Evolutionary conservation across 2,888 invertebrate genomes (phyloP).

Genomic region (Pristionchus fissidentatus): DNA sequence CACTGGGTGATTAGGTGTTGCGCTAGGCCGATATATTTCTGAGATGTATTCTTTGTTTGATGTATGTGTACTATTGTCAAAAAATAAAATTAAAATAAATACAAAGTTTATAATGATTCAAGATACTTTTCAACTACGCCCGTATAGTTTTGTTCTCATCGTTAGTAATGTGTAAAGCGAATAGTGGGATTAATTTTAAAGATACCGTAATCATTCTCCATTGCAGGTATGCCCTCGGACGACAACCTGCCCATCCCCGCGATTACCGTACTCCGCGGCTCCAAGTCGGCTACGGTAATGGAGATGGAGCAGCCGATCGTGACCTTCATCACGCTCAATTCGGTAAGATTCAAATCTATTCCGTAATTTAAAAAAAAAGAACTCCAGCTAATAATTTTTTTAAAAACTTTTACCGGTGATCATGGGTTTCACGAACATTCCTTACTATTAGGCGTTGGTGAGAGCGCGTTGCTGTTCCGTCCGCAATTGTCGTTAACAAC

Average conservation of each 20-base stretch:
- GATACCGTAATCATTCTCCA: neutral
- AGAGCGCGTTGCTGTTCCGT: too few species aligned
- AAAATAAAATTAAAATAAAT: too few species aligned
- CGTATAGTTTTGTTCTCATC: too few species aligned
- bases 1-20: neutral
- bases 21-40: too few species aligned
- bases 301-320: constrained; percentile 99
- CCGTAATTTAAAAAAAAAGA: too few species aligned
- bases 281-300: constrained; percentile 81
- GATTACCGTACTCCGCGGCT: constrained; percentile 70
- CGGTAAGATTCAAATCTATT: neutral
- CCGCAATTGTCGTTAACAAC: too few species aligned
- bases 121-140: too few species aligned
- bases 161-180: too few species aligned
- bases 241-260: constrained; percentile 78
- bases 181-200: neutral
- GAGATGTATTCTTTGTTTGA: neutral
- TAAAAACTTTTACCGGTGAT: too few species aligned
- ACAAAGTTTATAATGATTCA: too few species aligned
- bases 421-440: too few species aligned
- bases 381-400: neutral
- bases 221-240: constrained; percentile 73
- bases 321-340: constrained; percentile 89
- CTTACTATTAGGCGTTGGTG: too few species aligned
- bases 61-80: neutral